A percentile compares a stretch with the other conserved stretches of the same genome.
Evolutionary conservation across 2,888 invertebrate species (phyloP).

Genomic region (Andrena trimmerana): DNA sequence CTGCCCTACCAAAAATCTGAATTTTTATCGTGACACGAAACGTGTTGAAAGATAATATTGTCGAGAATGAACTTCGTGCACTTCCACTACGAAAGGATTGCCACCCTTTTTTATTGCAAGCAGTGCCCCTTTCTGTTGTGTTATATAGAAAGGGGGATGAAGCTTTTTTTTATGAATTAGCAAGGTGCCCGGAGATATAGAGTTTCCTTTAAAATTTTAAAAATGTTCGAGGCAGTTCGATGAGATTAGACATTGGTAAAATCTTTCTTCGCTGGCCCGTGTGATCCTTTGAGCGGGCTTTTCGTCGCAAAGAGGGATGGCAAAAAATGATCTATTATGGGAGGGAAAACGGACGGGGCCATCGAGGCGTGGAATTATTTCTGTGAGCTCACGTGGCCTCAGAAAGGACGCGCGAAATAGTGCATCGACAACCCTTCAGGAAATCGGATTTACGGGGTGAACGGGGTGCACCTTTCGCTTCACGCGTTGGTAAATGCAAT

Average conservation of each 20-base stretch:
- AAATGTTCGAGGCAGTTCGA: slow-evolving; percentile 47
- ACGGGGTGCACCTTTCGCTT: slow-evolving; percentile 12
- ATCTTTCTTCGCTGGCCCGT: slow-evolving; percentile 71
- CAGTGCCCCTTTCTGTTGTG: neutral
- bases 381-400: slow-evolving; percentile 8
- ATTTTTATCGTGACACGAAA: too few species aligned
- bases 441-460: slow-evolving; percentile 41
- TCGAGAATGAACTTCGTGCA: too few species aligned
- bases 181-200: slow-evolving; percentile 27
- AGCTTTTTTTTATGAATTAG: slow-evolving; percentile 34
- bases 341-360: slow-evolving; percentile 32
- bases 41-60: too few species aligned
- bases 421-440: slow-evolving; percentile 42
- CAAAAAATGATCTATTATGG: slow-evolving; percentile 76
- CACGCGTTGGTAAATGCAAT: slow-evolving; percentile 5
- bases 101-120: neutral
- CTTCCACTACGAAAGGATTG: neutral
- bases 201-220: slow-evolving; percentile 15
- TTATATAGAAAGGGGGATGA: neutral
- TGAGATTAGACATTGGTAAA: slow-evolving; percentile 76
- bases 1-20: too few species aligned
- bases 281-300: slow-evolving; percentile 75
- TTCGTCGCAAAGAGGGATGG: slow-evolving; percentile 73
- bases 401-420: slow-evolving; percentile 8
- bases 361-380: slow-evolving; percentile 42